Conservation (phyloP, 64 coral and sea anemone genomes). For the Montipora efflorescens region DNA sequence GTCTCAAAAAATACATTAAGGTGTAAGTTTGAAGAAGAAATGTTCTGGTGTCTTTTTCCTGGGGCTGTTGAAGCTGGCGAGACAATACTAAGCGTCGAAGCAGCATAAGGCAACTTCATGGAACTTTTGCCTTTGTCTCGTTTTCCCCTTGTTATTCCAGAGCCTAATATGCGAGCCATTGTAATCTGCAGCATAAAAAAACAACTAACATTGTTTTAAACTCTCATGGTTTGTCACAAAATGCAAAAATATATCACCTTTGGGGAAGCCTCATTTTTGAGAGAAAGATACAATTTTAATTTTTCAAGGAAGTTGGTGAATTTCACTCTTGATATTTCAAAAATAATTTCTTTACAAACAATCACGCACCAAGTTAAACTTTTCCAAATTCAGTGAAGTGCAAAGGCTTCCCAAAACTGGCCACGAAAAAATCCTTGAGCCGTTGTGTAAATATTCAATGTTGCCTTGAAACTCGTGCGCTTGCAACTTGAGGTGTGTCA, state of each 20-base stretch:
- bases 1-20: slow-evolving; percentile 12
- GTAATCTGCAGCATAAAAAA: background rate
- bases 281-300: background rate
- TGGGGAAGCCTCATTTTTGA: background rate
- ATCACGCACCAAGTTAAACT: background rate
- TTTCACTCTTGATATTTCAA: background rate
- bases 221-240: background rate
- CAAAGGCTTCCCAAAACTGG: background rate
- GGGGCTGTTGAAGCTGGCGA: background rate
- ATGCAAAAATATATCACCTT: background rate
- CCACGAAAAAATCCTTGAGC: background rate
- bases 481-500: background rate
- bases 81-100: background rate
- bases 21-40: background rate
- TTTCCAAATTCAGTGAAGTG: background rate
- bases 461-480: slow-evolving; percentile 8
- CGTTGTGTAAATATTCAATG: slow-evolving; percentile 2
- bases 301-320: background rate
- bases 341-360: background rate
- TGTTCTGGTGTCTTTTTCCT: background rate
- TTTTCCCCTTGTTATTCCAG: background rate
- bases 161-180: slow-evolving; percentile 10
- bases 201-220: background rate
- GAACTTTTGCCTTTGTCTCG: background rate
- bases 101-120: background rate